A percentile compares a stretch with the other conserved stretches of the same genome.
These are phyloP conservation scores for Cataglyphis rosenhaueri DNA, from an alignment of 2,888 invertebrate genomes.

Conservation along the genomic window DNA sequence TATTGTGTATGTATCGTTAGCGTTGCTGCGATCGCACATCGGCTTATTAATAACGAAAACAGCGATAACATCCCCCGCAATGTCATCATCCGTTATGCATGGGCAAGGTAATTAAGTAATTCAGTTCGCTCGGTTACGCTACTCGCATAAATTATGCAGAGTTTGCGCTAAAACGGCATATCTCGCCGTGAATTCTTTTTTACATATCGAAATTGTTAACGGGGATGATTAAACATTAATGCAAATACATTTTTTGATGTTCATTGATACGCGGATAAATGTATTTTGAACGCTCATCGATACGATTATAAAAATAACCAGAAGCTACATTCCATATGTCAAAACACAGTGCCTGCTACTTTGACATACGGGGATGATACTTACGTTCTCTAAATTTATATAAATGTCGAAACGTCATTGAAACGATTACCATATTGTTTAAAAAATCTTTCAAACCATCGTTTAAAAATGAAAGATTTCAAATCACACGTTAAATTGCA, in stretches of 20 bases:
- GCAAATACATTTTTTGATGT: not conserved
- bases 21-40: not conserved
- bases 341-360: not conserved
- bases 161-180: not conserved
- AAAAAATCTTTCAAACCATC: not conserved
- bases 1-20: constrained; percentile 17
- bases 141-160: constrained; percentile 5
- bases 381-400: not conserved
- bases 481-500: not conserved
- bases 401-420: not conserved
- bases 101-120: constrained; percentile 37
- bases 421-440: not conserved
- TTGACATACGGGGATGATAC: not conserved
- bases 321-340: constrained; percentile 33
- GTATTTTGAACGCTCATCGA: not conserved
- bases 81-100: not conserved
- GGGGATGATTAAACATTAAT: not conserved
- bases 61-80: not conserved
- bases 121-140: constrained; percentile 17
- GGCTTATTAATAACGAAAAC: constrained; percentile 43
- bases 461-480: too few species aligned
- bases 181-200: not conserved
- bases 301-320: not conserved
- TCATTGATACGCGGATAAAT: constrained; percentile 8
- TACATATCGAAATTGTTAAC: not conserved